A percentile compares a stretch with the other conserved stretches of the same genome.
Conservation (phyloP, 2,888 invertebrate species). For the Drosophila flavopinicola region DNA sequence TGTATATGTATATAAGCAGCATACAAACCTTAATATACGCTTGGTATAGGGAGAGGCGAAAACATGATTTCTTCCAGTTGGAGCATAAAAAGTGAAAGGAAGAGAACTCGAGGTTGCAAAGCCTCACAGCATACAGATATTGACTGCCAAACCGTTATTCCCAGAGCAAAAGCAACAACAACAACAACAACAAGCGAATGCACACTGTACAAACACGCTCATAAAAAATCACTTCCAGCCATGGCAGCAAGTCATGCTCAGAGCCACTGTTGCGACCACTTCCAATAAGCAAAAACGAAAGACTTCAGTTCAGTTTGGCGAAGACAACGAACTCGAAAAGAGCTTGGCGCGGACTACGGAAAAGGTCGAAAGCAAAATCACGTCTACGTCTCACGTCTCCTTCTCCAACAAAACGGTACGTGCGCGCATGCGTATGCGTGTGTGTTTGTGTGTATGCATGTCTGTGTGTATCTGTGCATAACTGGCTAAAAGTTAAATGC, state of each 20-base stretch:
- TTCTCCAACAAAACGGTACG: conserved; percentile 66
- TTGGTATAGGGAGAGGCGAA: conserved; percentile 4
- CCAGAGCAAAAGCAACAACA: conserved; percentile 21
- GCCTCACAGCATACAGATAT: background rate
- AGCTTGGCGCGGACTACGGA: conserved; percentile 68
- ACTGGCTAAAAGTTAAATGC: conserved; percentile 70
- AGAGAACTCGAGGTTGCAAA: conserved; percentile 2
- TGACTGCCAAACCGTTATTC: conserved; percentile 25
- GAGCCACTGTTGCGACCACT: conserved; percentile 51
- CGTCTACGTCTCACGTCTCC: conserved; percentile 37
- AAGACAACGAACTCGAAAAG: conserved; percentile 84
- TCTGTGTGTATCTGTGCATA: conserved; percentile 31
- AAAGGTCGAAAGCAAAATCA: conserved; percentile 53
- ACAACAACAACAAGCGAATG: conserved; percentile 38
- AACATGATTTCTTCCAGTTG: conserved; percentile 9
- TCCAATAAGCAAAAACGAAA: conserved; percentile 82
- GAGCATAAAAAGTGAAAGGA: conserved; percentile 21
- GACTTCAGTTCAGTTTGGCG: conserved; percentile 84
- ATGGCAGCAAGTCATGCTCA: conserved; percentile 25
- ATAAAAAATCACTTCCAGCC: conserved; percentile 59
- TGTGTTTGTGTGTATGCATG: conserved; percentile 19
- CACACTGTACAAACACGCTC: conserved; percentile 26
- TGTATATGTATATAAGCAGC: conserved; percentile 13
- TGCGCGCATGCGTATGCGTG: conserved; percentile 70
- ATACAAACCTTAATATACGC: conserved; percentile 20